These are phyloP conservation scores for Cyphomyrus plagiostoma DNA, from an alignment of 2,113 vertebrate genomes.

Conservation along the genomic window DNA sequence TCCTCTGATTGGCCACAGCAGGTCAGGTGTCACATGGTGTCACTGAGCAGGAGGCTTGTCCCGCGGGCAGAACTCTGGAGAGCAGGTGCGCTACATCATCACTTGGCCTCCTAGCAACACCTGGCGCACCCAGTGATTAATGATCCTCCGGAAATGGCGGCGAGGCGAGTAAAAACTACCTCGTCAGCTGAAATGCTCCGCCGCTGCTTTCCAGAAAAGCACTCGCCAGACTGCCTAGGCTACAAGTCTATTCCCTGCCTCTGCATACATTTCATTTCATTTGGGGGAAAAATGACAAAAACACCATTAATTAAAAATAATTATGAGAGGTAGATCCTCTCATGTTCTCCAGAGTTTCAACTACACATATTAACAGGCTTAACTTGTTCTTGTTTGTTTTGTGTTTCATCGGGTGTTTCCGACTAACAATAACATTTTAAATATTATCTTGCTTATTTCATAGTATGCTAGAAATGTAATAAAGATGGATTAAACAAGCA, in stretches of 20 bases:
- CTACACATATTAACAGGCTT: background rate
- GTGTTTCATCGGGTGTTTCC: background rate
- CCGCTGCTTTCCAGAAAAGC: background rate
- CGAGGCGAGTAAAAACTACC: background rate
- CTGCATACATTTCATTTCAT: background rate
- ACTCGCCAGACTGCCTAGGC: background rate
- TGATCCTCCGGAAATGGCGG: background rate
- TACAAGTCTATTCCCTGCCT: background rate
- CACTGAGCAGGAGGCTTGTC: background rate
- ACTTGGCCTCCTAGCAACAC: slow-evolving; percentile 5
- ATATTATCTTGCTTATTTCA: background rate
- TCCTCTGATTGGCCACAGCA: background rate
- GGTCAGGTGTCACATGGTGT: background rate
- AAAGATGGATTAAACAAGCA: background rate
- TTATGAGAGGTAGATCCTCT: background rate
- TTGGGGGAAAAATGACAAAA: background rate
- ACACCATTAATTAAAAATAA: background rate
- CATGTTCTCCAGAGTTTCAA: background rate
- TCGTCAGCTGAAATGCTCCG: background rate
- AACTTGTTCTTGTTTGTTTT: background rate
- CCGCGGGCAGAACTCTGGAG: background rate
- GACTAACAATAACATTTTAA: background rate
- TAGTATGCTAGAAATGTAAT: background rate
- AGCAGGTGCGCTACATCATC: background rate
- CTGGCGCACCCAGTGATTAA: background rate